phyloP scores from a whole-genome alignment of 2,888 invertebrate genomes.

The Alitta virens region DNA sequence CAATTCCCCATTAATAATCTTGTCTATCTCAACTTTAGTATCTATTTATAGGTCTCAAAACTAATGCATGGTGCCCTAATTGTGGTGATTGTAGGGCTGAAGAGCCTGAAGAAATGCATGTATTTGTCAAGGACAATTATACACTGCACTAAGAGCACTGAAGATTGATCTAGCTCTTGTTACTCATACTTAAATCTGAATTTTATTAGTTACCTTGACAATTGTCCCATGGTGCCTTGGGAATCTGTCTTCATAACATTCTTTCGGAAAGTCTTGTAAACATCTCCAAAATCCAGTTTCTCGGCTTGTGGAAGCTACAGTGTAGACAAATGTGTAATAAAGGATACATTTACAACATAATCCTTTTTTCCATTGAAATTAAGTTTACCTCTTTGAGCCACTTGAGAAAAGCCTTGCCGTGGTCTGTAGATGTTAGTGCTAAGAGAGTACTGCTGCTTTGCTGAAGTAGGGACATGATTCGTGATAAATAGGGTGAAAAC shows the following conservation, averaged over 20 bases:
- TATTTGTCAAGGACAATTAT: too few relatives aligned
- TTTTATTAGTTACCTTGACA: slow-evolving; percentile 6
- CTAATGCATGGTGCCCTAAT: too few relatives aligned
- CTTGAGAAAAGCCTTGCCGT: slow-evolving; percentile 35
- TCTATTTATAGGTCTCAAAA: too few relatives aligned
- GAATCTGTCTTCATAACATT: slow-evolving; percentile 36
- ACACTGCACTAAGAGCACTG: too few relatives aligned
- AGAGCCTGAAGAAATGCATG: too few relatives aligned
- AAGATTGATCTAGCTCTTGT: too few relatives aligned
- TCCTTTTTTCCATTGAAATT: neutral
- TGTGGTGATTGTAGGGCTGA: too few relatives aligned
- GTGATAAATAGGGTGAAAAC: slow-evolving; percentile 38
- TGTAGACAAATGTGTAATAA: neutral
- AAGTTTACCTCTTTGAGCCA: slow-evolving; percentile 41
- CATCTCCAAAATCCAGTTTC: slow-evolving; percentile 35
- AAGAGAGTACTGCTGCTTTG: slow-evolving; percentile 39
- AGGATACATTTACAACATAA: neutral
- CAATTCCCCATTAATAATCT: too few relatives aligned
- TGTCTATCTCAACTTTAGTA: too few relatives aligned
- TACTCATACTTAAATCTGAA: too few relatives aligned
- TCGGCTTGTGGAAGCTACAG: slow-evolving; percentile 35
- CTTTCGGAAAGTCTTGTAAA: slow-evolving; percentile 37
- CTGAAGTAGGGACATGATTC: slow-evolving; percentile 39
- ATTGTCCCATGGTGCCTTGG: slow-evolving; percentile 10
- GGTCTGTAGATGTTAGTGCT: slow-evolving; percentile 32